Base-by-base conservation (phyloP, 2,888 invertebrate genomes). In the Agrypnus murinus region DNA sequence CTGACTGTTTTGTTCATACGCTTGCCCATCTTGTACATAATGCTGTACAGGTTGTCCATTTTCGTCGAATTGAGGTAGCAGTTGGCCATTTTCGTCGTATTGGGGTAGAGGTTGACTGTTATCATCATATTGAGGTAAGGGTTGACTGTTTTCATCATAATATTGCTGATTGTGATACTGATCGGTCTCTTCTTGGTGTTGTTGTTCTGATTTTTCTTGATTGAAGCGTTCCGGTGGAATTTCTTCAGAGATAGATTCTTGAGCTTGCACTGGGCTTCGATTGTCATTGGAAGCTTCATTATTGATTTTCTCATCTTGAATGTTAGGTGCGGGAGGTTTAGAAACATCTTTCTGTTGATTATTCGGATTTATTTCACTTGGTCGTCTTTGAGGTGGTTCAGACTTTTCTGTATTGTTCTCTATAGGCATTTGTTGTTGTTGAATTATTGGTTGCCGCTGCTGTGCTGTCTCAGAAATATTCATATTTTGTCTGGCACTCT, bases 141-240 rank as follows among this genome's bases (percentile, higher is more conserved):
- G 65, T 73, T 74, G 74, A 15, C 63, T 70, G 57, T 74, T 71
- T 36, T 74, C 65, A 50, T 73, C 73, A 60, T 72, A 74, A 53
- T 77, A 67, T 31, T 59, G 70, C 57, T 59, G 34, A 57, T 74
- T 70, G 55, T 73, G 72, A 53, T 78, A 73, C 57, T 80, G 76
- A 4, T 65, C 73, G 12, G 63, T 73, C 63, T 75, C 73, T n/a
- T 74, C 70, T 55, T 73, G 72, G 58, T 74, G 73, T 65, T 79
- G 73, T 25, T 25, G 3, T 25, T 25, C 25, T 3, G 25, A 5
- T 5, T 25, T 2, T 25, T 5, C 25, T 25, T 25, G 25, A 25
- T 25, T 25, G 25, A n/a, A n/a, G 25, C 25, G 25, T n/a, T n/a
- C n/a, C n/a, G n/a, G n/a, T n/a, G n/a, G n/a, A n/a, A n/a, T n/a